Conservation (phyloP, 2,113 vertebrate genomes). For the Atherinomorus stipes region DNA sequence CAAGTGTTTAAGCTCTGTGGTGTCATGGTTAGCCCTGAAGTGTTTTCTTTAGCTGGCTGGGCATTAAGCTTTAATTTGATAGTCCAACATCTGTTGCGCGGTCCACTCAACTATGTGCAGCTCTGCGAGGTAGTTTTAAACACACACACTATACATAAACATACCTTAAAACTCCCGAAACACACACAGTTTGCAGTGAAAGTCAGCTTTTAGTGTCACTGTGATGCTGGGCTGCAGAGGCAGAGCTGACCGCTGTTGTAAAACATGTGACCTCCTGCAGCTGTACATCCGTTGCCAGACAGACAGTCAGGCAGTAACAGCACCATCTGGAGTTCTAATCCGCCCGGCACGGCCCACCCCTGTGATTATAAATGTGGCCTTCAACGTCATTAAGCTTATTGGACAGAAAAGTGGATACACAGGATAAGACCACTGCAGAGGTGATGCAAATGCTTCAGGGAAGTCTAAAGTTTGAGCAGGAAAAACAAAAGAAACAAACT, state of each 20-base stretch:
- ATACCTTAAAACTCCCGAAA: slow-evolving; percentile 16
- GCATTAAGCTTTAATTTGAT: slow-evolving; percentile 77
- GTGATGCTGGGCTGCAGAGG: slow-evolving; percentile 24
- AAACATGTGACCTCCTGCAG: slow-evolving; percentile 73
- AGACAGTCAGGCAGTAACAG: slow-evolving; percentile 60
- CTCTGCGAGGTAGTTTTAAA: slow-evolving; percentile 1
- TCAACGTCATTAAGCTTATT: slow-evolving; percentile 74
- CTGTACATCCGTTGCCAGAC: slow-evolving; percentile 53
- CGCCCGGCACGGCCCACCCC: slow-evolving; percentile 50
- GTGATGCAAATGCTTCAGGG: not conserved
- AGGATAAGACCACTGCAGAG: slow-evolving; percentile 34
- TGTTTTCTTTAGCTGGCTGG: slow-evolving; percentile 56
- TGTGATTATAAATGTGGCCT: slow-evolving; percentile 55
- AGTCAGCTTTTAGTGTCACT: slow-evolving; percentile 11
- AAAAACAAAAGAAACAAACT: not conserved
- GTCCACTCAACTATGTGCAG: slow-evolving; percentile 23
- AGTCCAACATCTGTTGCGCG: slow-evolving; percentile 68
- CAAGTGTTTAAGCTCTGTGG: slow-evolving; percentile 54
- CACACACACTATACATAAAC: slow-evolving; percentile 23
- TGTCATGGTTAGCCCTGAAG: slow-evolving; percentile 67
- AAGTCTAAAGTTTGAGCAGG: slow-evolving; percentile 6
- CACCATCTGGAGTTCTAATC: slow-evolving; percentile 79
- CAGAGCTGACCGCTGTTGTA: slow-evolving; percentile 43
- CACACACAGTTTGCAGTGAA: slow-evolving; percentile 5
- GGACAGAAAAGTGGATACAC: slow-evolving; percentile 47